Conservation (phyloP, 2,113 vertebrate species). For the Brachyhypopomus gauderio region DNA sequence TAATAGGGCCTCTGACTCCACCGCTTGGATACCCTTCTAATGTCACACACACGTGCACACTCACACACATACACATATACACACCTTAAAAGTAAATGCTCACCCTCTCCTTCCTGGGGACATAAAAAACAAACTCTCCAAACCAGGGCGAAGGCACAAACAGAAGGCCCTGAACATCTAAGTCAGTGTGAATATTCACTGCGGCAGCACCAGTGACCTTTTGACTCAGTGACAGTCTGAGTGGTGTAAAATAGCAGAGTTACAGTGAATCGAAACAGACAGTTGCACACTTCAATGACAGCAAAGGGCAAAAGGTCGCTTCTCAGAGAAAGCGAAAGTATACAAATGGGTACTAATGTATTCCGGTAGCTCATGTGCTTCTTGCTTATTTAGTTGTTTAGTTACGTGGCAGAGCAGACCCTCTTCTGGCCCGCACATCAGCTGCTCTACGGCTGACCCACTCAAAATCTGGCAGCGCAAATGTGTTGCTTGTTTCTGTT, state of each 20-base stretch:
- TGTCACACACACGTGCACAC: neutral
- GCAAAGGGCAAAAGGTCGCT: neutral
- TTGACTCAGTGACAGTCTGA: neutral
- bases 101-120: neutral
- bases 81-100: constrained; percentile 1
- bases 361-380: constrained; percentile 1
- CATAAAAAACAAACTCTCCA: neutral
- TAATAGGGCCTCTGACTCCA: neutral
- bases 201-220: neutral
- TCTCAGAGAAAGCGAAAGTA: neutral
- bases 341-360: constrained; percentile 30
- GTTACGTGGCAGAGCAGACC: constrained; percentile 28
- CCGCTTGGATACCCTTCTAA: constrained; percentile 1
- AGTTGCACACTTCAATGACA: neutral
- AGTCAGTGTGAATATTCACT: neutral
- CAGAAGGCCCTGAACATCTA: neutral
- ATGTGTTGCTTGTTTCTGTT: constrained; percentile 55
- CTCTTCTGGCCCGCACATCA: constrained; percentile 44
- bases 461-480: constrained; percentile 54
- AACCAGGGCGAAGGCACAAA: too few species aligned
- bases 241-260: neutral
- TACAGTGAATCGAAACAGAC: constrained; percentile 4
- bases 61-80: neutral
- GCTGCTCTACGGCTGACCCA: constrained; percentile 45
- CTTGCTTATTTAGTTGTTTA: constrained; percentile 15